Percentiles rank a stretch among this genome's conserved stretches.
Conservation (phyloP, 2,797 vertebrate genomes). For the Pseudochirops cupreus region DNA sequence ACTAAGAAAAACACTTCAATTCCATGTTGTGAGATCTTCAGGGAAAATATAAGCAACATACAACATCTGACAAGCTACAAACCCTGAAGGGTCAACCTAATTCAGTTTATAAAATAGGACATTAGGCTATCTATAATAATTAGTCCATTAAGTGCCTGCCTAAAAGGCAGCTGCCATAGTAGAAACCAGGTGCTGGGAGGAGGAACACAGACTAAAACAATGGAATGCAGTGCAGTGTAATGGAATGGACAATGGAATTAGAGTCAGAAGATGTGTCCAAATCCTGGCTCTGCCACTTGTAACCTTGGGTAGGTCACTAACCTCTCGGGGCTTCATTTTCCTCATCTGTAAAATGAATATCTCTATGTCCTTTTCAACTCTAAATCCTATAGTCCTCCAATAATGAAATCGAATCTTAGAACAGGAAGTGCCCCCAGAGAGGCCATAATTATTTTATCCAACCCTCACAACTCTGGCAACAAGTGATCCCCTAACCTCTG, state of each 20-base stretch:
- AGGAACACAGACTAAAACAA: neutral
- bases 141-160: neutral
- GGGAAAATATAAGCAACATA: conserved; percentile 21
- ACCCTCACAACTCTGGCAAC: neutral
- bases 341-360: neutral
- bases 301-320: neutral
- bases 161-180: neutral
- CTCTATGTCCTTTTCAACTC: neutral
- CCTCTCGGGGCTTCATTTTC: neutral
- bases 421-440: neutral
- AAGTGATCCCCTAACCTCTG: neutral
- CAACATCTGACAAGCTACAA: neutral
- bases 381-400: neutral
- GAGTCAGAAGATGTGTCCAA: neutral
- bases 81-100: neutral
- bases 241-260: neutral
- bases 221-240: neutral
- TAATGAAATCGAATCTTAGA: neutral
- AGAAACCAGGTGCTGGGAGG: neutral
- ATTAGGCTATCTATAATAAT: neutral
- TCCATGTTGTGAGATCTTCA: neutral
- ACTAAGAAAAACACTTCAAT: neutral
- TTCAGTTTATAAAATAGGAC: neutral
- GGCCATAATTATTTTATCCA: neutral
- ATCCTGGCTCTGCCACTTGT: neutral